These are phyloP conservation scores for Miniopterus natalensis DNA, from an alignment of 2,113 vertebrate genomes.

Conservation along the genomic window DNA sequence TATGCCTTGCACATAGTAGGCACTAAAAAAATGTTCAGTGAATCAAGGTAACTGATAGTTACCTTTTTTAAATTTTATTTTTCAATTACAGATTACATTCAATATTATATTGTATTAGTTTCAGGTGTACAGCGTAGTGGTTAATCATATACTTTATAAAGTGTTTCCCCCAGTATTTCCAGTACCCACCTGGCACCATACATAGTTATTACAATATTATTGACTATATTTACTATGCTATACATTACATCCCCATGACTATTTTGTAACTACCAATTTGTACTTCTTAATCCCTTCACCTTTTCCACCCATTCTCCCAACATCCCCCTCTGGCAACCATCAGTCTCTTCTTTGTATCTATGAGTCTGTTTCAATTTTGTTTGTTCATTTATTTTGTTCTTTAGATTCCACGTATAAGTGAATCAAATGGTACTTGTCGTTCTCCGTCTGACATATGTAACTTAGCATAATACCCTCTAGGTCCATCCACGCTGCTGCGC, in stretches of 20 bases:
- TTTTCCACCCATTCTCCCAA: neutral
- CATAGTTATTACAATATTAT: neutral
- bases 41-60: neutral
- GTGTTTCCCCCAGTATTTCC: neutral
- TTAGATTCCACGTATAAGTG: neutral
- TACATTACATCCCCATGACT: neutral
- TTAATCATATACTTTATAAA: neutral
- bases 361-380: neutral
- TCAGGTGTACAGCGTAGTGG: neutral
- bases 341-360: neutral
- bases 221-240: neutral
- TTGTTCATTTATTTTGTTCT: neutral
- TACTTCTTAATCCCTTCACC: neutral
- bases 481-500: neutral
- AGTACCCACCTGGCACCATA: neutral
- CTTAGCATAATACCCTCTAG: neutral
- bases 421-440: neutral
- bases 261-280: neutral
- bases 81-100: neutral
- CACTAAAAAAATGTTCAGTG: conserved; percentile 45
- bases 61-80: neutral
- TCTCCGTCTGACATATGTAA: neutral
- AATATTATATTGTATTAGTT: neutral
- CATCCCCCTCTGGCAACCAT: neutral
- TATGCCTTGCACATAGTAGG: conserved; percentile 40